Base-by-base conservation (phyloP, 2,888 invertebrate species). In the Phengaris alcon region DNA sequence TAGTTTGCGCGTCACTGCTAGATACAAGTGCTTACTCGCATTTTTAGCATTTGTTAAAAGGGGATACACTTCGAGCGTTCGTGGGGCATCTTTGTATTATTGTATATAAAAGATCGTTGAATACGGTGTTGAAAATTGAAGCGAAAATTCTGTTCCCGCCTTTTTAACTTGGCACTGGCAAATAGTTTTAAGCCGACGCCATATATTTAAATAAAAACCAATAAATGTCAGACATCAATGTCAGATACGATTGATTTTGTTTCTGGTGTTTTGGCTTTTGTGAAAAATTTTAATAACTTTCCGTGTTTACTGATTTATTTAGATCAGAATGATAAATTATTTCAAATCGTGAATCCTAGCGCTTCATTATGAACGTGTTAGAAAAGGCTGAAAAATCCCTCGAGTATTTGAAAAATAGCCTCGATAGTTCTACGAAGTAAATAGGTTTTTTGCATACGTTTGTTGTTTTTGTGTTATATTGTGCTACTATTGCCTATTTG, bases 341-440 rank as follows among this genome's bases (percentile, higher is more conserved):
- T 72, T 6, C 54, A 22, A 35, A 72, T 52, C 52, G 35, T 8
- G 15, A 72, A 10, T 9, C 15, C 64, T 44, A 64, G 12, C 12
- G 35, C 35, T 64, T 77, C 86, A 83, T 79, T 79, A 94, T 94
- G 94, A 93, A 92, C 80, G 88, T 93, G 54, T 81, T 93, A 72
- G 93, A 94, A 76, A 93, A 93, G 82, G 93, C 93, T 74, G 92
- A 93, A 80, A 93, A 93, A 82, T 89, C 93, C 54, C 85, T 93
- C 69, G 92, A 93, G 82, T 90, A 87, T 79, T 82, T 94, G 46
- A 92, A 90, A 87, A 86, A 86, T 74, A 87, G 85, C 75, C 6
- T 44, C 64, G 90, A 93, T 82, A 86, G 85, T 78, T 85, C 86
- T 64, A 84, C 87, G 1, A 93, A 91, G 93, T 92, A 79, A 84